Conservation (phyloP, 2,113 vertebrate species). For the Manacus vitellinus region DNA sequence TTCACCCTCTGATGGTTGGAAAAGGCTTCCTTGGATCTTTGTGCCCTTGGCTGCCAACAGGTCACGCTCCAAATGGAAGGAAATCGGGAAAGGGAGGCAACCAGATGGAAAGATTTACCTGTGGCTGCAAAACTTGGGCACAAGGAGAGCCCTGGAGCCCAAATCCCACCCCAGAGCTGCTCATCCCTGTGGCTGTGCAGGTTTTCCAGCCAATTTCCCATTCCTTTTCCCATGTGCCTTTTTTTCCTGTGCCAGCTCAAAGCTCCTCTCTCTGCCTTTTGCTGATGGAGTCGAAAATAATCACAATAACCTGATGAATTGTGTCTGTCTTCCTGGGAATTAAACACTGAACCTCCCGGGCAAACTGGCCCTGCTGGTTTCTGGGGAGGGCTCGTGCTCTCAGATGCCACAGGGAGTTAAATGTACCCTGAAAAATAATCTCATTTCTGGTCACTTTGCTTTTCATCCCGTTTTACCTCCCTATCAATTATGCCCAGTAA, state of each 20-base stretch:
- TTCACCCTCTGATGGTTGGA: background rate
- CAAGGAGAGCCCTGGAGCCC: rapidly evolving
- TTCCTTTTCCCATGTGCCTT: background rate
- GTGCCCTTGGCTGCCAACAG: background rate
- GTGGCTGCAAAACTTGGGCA: background rate
- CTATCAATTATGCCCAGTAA: background rate
- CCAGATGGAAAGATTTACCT: background rate
- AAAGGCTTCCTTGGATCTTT: background rate
- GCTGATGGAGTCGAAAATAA: background rate
- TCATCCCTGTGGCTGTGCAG: rapidly evolving
- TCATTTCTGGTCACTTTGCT: slow-evolving; percentile 29
- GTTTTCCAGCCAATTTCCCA: background rate
- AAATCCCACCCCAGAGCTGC: background rate
- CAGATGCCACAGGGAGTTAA: background rate
- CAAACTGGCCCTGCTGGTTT: background rate
- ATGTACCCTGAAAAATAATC: slow-evolving; percentile 37
- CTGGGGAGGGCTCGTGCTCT: background rate
- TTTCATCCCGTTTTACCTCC: slow-evolving; percentile 19
- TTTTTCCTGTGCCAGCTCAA: background rate
- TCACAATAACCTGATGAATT: background rate
- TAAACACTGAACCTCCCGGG: background rate
- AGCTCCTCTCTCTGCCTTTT: background rate
- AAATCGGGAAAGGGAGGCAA: background rate
- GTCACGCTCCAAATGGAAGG: background rate
- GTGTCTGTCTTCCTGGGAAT: background rate